Percentiles rank a stretch among this genome's conserved stretches.
These are phyloP conservation scores for Thalassaphorura encarpata DNA, from an alignment of 1,140 invertebrate species.

Conservation along the genomic window DNA sequence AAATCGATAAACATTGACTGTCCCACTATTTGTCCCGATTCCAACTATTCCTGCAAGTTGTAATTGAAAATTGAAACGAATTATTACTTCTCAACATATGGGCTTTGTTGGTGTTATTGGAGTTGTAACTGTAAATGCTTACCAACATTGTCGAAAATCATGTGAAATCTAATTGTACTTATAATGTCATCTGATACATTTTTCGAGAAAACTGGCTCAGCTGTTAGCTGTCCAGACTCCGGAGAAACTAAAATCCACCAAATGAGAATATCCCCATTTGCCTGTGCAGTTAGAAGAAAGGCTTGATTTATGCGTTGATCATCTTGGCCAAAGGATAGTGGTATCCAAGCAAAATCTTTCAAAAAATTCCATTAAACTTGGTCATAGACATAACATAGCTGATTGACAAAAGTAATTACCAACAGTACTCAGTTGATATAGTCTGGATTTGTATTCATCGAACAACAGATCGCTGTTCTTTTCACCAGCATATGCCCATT, in stretches of 20 bases:
- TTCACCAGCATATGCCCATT: slow-evolving; percentile 1
- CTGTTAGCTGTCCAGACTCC: neutral
- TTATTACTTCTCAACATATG: neutral
- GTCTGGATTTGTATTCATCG: neutral
- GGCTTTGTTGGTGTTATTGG: too few species aligned
- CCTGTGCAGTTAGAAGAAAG: slow-evolving; percentile 6
- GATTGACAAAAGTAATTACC: neutral
- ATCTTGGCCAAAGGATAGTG: too few species aligned
- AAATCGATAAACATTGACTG: neutral
- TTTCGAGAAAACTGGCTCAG: neutral
- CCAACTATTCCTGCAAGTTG: neutral
- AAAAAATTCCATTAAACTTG: too few species aligned
- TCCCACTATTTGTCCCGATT: neutral
- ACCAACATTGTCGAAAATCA: neutral
- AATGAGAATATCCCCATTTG: slow-evolving; percentile 10
- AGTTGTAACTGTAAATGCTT: neutral
- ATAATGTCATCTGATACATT: neutral
- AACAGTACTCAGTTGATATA: neutral
- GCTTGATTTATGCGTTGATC: too few species aligned
- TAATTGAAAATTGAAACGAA: neutral
- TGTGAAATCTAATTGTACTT: neutral
- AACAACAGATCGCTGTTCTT: neutral
- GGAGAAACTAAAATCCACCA: slow-evolving; percentile 2
- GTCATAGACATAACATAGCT: too few species aligned
- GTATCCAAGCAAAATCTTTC: slow-evolving; percentile 15